Evolutionary conservation across 2,888 invertebrate genomes (phyloP).

Genomic region (Drosophila borealis): DNA sequence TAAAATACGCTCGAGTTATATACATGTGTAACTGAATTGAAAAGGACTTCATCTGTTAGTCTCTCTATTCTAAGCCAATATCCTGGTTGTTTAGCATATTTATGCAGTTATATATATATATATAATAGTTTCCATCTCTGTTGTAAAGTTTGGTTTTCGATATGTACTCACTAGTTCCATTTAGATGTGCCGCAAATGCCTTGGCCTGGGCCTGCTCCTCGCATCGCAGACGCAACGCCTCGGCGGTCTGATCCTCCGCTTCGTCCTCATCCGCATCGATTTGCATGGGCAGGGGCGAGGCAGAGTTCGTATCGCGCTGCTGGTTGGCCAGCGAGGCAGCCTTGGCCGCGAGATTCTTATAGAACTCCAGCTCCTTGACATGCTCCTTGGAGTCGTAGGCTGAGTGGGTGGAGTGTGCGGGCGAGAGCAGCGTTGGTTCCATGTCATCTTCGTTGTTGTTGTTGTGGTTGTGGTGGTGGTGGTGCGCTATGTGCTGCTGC

Average conservation of each 20-base stretch:
- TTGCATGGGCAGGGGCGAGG: slow-evolving; percentile 77
- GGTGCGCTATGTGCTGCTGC: slow-evolving; percentile 33
- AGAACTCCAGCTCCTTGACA: slow-evolving; percentile 83
- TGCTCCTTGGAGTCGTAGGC: slow-evolving; percentile 78
- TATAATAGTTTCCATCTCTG: slow-evolving; percentile 40
- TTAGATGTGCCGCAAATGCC: slow-evolving; percentile 87
- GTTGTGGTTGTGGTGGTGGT: slow-evolving; percentile 36
- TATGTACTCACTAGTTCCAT: slow-evolving; percentile 88
- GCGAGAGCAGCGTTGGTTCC: slow-evolving; percentile 64
- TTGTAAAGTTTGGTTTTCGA: slow-evolving; percentile 76
- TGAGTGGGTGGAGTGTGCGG: slow-evolving; percentile 62
- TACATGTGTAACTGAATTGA: too few species aligned
- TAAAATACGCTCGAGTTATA: too few species aligned
- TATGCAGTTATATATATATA: too few species aligned
- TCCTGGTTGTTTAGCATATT: too few species aligned
- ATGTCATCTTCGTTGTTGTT: slow-evolving; percentile 67
- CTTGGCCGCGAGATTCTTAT: slow-evolving; percentile 83
- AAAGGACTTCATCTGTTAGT: too few species aligned
- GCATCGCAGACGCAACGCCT: slow-evolving; percentile 51
- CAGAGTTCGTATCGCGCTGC: slow-evolving; percentile 53
- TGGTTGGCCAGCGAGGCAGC: slow-evolving; percentile 80
- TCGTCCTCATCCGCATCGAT: slow-evolving; percentile 78
- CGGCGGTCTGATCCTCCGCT: slow-evolving; percentile 53
- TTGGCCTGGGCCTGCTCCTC: slow-evolving; percentile 83
- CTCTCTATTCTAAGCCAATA: too few species aligned